These are phyloP conservation scores for Sorex fumeus DNA, from an alignment of 2,113 vertebrate species.

Conservation along the genomic window DNA sequence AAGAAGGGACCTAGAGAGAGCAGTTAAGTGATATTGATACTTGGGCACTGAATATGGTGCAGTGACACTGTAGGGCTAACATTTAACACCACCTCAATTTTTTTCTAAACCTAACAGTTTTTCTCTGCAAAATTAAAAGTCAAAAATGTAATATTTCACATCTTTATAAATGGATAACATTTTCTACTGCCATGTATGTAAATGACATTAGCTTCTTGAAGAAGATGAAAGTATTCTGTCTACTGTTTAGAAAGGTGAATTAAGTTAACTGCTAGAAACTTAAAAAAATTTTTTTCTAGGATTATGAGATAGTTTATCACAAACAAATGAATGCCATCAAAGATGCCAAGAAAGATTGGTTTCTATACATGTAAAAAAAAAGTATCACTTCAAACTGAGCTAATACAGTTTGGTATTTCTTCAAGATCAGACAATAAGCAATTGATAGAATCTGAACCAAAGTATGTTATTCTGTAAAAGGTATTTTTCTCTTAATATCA, in stretches of 20 bases:
- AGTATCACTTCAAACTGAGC: neutral
- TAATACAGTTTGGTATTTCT: neutral
- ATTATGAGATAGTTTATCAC: neutral
- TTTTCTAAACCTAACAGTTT: too few species aligned
- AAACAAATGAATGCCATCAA: neutral
- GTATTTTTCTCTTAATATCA: neutral
- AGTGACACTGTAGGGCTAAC: too few species aligned
- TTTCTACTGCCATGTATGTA: neutral
- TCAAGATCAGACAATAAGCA: neutral
- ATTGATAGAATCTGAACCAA: neutral
- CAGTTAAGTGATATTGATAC: too few species aligned
- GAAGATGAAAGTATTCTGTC: neutral
- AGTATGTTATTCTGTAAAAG: neutral
- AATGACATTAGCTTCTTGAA: neutral
- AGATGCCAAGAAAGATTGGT: neutral
- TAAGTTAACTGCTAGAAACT: neutral
- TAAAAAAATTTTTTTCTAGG: neutral
- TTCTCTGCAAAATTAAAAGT: too few species aligned
- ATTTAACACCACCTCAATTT: too few species aligned
- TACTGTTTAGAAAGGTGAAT: neutral
- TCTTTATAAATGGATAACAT: neutral
- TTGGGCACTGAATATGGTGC: too few species aligned
- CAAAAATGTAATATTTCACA: neutral
- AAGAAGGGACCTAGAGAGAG: too few species aligned
- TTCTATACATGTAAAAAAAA: neutral